Evolutionary conservation across 2,797 vertebrate species (phyloP), one percentile per base, ranked within the genome.

Genomic region (Rhinichthys osculus): DNA sequence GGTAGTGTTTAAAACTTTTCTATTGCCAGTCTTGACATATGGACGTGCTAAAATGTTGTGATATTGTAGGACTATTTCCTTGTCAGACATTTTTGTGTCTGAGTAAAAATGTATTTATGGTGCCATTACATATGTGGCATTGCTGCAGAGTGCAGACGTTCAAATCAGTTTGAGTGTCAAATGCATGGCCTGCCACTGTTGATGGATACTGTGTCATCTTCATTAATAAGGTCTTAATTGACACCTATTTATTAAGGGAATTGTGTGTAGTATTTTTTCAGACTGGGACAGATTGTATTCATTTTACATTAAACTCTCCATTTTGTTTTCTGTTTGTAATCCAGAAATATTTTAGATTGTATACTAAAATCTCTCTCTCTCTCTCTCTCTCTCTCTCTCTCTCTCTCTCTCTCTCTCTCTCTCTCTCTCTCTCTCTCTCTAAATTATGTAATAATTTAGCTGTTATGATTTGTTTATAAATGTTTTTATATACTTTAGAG

Each of bases 1-100:
- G 81, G 85, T 69, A 82, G 67, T 84, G 76, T 91, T 89, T 90
- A 89, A 87, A 89, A 92, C 87, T 78, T 85, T 88, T 91, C 87
- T 90, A 89, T 91, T 91, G 91, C 89, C 54, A 38, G 83, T 88
- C 90, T 89, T 91, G 92, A 93, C 90, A 79, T 92, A 89, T 91
- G 89, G 87, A 87, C 85, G 85, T 87, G 91, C 90, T 91, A 81
- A 90, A 91, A 92, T 91, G 87, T 86, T 87, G 85, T 88, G 90
- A 87, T 88, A 81, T 82, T 88, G 86, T 87, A 88, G 90, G 85
- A 59, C 85, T 89, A 92, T 92, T 87, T 86, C 88, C 85, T 81
- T 91, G 88, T 92, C 89, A 89, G 71, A 86, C 85, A 52, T 73
- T 81, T 80, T 84, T 78, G 66, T 76, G 83, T 81, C 76, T 11